These are phyloP conservation scores for Amphimallon solstitiale DNA, from an alignment of 2,888 invertebrate species.

Conservation along the genomic window DNA sequence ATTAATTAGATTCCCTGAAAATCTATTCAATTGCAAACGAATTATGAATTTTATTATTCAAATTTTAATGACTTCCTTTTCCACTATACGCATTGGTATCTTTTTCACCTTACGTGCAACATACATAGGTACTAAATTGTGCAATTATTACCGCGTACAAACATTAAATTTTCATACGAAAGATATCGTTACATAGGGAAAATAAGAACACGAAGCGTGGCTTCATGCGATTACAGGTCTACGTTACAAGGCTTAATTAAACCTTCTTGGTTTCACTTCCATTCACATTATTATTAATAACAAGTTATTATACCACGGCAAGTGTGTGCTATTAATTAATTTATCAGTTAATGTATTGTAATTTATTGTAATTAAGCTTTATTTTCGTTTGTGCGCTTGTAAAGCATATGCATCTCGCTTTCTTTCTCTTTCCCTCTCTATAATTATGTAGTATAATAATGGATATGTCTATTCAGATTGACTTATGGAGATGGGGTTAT, in stretches of 20 bases:
- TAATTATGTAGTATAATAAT: neutral
- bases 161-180: too few species aligned
- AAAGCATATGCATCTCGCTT: neutral
- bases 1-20: too few species aligned
- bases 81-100: too few species aligned
- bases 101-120: too few species aligned
- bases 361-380: slow-evolving; percentile 27
- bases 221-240: slow-evolving; percentile 1
- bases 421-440: too few species aligned
- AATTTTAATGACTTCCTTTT: too few species aligned
- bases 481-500: slow-evolving; percentile 4
- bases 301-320: slow-evolving; percentile 8
- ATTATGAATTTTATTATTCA: too few species aligned
- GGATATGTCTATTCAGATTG: slow-evolving; percentile 3
- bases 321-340: slow-evolving; percentile 26
- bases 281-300: slow-evolving; percentile 14
- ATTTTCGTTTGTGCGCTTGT: slow-evolving; percentile 1
- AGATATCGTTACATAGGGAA: neutral
- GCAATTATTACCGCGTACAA: too few species aligned
- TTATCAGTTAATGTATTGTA: slow-evolving; percentile 17
- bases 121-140: too few species aligned
- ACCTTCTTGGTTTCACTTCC: slow-evolving; percentile 23
- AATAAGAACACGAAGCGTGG: neutral
- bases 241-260: slow-evolving; percentile 20
- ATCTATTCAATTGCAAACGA: too few species aligned